phyloP scores from a whole-genome alignment of 2,888 invertebrate species.

The Dryobotodes eremita region DNA sequence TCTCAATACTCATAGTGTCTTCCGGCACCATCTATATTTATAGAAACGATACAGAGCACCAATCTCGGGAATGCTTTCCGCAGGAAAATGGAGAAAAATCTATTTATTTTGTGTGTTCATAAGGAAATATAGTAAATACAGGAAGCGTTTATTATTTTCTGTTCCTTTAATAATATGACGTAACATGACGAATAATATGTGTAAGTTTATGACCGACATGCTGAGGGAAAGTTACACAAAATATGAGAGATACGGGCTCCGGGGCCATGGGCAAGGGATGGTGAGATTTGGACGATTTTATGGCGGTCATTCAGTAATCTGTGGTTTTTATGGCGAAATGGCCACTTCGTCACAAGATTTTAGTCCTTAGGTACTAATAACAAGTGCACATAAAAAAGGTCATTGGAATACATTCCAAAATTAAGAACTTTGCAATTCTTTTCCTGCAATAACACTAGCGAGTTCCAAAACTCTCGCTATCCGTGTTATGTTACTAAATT shows the following conservation, averaged over 20 bases:
- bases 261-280: not conserved
- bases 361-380: not conserved
- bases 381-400: not conserved
- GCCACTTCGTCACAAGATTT: not conserved
- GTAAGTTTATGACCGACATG: conserved; percentile 27
- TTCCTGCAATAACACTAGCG: not conserved
- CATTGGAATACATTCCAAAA: not conserved
- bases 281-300: conserved; percentile 21
- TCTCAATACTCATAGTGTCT: conserved; percentile 22
- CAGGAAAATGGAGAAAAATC: conserved; percentile 25
- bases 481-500: conserved; percentile 6
- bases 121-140: not conserved
- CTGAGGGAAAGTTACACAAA: conserved; percentile 31
- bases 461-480: not conserved
- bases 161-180: conserved; percentile 1
- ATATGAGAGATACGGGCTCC: conserved; percentile 20
- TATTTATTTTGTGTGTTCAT: conserved; percentile 10
- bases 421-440: no score
- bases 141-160: conserved; percentile 33
- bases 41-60: conserved; percentile 17
- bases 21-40: conserved; percentile 47
- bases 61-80: conserved; percentile 17
- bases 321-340: conserved; percentile 27
- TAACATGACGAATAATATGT: conserved; percentile 25
- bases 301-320: conserved; percentile 28